Conservation (phyloP, 2,797 vertebrate genomes). For the Apodemus agrarius region DNA sequence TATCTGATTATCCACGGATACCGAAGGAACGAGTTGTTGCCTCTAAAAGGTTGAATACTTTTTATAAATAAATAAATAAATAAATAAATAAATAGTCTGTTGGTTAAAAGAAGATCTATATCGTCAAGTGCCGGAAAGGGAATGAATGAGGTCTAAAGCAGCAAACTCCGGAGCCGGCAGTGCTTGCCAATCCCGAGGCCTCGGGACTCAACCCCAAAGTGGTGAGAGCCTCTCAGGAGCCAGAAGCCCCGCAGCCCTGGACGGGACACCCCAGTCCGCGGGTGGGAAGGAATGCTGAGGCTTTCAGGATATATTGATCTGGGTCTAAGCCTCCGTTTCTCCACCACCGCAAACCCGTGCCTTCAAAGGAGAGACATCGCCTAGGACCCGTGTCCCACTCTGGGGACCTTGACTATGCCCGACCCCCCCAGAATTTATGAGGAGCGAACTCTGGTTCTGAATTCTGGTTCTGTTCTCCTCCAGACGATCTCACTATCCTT, state of each 20-base stretch:
- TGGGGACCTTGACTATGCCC: background rate
- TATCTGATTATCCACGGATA: constrained; percentile 50
- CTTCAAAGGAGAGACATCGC: background rate
- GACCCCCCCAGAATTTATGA: background rate
- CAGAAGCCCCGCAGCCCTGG: background rate
- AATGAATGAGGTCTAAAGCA: constrained; percentile 85
- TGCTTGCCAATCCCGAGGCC: constrained; percentile 87
- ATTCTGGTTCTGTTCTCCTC: background rate
- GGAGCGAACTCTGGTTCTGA: background rate
- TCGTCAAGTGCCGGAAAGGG: constrained; percentile 87
- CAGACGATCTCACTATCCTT: background rate
- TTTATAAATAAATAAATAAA: constrained; percentile 57
- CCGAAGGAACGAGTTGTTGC: constrained; percentile 63
- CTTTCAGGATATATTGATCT: background rate
- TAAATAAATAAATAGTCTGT: constrained; percentile 60
- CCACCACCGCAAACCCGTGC: background rate
- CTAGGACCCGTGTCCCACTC: background rate
- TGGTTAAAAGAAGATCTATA: constrained; percentile 58
- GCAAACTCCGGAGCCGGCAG: constrained; percentile 65
- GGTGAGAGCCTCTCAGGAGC: no score
- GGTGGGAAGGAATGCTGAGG: background rate
- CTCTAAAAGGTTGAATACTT: constrained; percentile 55
- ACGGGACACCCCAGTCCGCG: rapidly evolving
- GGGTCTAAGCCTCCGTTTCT: constrained; percentile 40
- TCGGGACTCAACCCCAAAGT: background rate